phyloP scores from a whole-genome alignment of 2,797 vertebrate species.

The Delichon dasypus region DNA sequence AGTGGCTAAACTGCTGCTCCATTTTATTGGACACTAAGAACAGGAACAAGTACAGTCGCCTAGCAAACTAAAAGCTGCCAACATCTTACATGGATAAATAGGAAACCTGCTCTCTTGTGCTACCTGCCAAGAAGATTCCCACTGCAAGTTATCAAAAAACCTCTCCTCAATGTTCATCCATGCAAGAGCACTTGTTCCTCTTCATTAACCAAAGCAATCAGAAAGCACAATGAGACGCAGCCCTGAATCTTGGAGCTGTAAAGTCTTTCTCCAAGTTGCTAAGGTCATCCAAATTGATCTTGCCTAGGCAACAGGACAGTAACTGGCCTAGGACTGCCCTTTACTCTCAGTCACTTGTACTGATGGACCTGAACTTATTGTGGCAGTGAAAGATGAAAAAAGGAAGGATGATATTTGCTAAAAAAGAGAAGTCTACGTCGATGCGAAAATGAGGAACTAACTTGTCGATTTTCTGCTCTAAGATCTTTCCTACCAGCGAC shows the following conservation, averaged over 20 bases:
- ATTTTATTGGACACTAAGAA: background rate
- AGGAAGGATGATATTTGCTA: background rate
- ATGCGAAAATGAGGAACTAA: background rate
- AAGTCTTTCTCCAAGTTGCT: background rate
- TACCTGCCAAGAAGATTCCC: background rate
- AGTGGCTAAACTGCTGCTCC: background rate
- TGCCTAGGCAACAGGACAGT: background rate
- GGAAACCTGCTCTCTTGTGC: background rate
- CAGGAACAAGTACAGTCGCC: background rate
- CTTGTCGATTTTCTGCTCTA: background rate
- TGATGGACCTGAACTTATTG: background rate
- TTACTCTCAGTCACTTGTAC: background rate
- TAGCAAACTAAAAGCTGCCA: background rate
- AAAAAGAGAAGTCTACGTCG: background rate
- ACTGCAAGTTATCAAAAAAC: background rate
- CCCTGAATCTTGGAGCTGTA: background rate
- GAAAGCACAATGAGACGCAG: background rate
- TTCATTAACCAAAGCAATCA: constrained; percentile 12
- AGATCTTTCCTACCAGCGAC: background rate
- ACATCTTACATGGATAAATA: background rate
- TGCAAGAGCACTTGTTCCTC: background rate
- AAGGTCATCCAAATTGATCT: background rate
- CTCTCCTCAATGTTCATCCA: background rate
- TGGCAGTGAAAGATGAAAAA: background rate
- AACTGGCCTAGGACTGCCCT: background rate